These are phyloP conservation scores for Clusia tigrina DNA, from an alignment of 2,888 invertebrate genomes.

Conservation along the genomic window DNA sequence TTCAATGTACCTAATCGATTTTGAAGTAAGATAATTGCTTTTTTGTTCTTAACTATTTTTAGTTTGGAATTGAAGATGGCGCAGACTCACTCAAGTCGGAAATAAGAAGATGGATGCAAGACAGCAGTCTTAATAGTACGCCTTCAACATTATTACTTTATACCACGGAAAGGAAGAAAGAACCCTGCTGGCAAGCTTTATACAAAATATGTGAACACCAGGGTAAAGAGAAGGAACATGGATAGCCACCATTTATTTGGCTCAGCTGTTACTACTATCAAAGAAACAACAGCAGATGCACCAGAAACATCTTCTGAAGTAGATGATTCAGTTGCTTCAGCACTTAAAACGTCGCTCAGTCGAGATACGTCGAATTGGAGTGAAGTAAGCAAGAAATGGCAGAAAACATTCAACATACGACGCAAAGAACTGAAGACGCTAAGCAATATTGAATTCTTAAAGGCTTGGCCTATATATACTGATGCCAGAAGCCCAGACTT, in stretches of 20 bases:
- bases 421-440: conserved; percentile 19
- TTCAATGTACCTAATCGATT: too few species aligned
- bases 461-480: conserved; percentile 13
- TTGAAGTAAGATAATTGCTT: too few species aligned
- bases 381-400: conserved; percentile 25
- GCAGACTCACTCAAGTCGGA: too few species aligned
- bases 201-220: conserved; percentile 17
- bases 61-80: too few species aligned
- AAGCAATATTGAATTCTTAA: conserved; percentile 12
- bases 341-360: conserved; percentile 17
- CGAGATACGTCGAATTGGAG: conserved; percentile 13
- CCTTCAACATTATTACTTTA: conserved; percentile 27
- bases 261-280: neutral
- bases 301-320: neutral
- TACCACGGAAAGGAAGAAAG: conserved; percentile 16
- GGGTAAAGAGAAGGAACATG: conserved; percentile 22
- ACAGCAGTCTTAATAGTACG: too few species aligned
- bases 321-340: conserved; percentile 19
- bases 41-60: too few species aligned
- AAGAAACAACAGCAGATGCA: neutral
- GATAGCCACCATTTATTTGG: neutral
- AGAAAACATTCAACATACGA: conserved; percentile 18
- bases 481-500: neutral
- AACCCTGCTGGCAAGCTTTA: conserved; percentile 23
- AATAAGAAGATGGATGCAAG: too few species aligned